These are phyloP conservation scores for Anodontia alba DNA, from an alignment of 2,888 invertebrate genomes.

Conservation along the genomic window DNA sequence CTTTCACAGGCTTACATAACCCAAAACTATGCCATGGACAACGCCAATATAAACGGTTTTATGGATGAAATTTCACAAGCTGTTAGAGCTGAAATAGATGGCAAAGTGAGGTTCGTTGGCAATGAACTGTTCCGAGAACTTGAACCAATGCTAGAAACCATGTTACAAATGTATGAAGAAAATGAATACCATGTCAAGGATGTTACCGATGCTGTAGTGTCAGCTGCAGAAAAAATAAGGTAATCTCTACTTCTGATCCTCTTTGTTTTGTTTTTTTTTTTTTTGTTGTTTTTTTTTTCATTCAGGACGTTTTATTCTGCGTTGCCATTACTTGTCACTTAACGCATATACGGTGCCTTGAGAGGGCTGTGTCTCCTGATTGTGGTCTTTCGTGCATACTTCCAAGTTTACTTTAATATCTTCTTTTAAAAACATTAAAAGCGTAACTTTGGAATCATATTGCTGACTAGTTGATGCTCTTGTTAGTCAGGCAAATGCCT, in stretches of 20 bases:
- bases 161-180: conserved; percentile 43
- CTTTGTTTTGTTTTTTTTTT: no score
- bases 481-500: no score
- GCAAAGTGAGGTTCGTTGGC: conserved; percentile 37
- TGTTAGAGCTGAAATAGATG: conserved; percentile 31
- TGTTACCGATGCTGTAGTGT: conserved; percentile 21
- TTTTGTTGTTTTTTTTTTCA: no score
- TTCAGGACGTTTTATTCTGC: no score
- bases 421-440: no score
- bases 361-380: no score
- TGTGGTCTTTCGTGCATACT: no score
- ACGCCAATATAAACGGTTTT: conserved; percentile 15
- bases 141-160: conserved; percentile 19
- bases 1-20: conserved; percentile 26
- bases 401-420: no score
- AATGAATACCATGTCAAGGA: conserved; percentile 50
- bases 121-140: conserved; percentile 44
- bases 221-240: background rate
- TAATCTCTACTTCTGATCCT: background rate
- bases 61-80: background rate
- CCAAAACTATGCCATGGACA: conserved; percentile 22
- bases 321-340: no score
- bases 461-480: no score
- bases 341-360: no score
- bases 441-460: no score